Evolutionary conservation across 2,888 invertebrate species (phyloP).

Genomic region (Podabrus alpinus): DNA sequence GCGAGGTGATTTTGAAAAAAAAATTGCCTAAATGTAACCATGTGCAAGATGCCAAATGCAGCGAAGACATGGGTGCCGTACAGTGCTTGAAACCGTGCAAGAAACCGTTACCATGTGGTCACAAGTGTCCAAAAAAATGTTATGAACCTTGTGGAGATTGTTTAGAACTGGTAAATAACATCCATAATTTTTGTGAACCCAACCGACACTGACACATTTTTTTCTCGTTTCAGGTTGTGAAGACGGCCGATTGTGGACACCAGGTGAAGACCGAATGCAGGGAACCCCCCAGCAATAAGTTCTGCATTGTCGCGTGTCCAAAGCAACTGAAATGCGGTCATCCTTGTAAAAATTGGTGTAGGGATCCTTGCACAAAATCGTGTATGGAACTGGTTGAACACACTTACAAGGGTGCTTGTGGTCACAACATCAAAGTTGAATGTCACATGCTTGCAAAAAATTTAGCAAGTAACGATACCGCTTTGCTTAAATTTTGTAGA

Average conservation of each 20-base stretch:
- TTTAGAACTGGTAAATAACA: constrained; percentile 49
- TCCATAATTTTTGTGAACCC: neutral
- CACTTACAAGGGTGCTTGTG: constrained; percentile 54
- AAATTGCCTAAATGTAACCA: neutral
- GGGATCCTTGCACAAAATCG: constrained; percentile 53
- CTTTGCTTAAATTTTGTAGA: constrained; percentile 53
- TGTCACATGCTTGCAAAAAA: constrained; percentile 46
- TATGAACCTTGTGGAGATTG: constrained; percentile 58
- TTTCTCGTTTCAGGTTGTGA: neutral
- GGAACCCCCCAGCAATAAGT: constrained; percentile 41
- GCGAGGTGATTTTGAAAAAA: neutral
- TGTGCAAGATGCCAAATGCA: neutral
- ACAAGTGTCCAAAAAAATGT: constrained; percentile 47
- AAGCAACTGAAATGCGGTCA: constrained; percentile 58
- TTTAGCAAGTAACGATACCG: constrained; percentile 19
- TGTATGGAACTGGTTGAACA: neutral
- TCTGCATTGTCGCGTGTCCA: constrained; percentile 57
- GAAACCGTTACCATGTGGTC: neutral
- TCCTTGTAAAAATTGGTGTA: no score
- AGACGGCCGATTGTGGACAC: constrained; percentile 44
- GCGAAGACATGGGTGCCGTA: neutral
- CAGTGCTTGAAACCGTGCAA: neutral
- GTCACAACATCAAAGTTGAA: constrained; percentile 56
- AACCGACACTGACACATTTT: neutral
- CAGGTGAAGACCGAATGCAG: constrained; percentile 51